Evolutionary conservation across 2,888 invertebrate species (phyloP).

Genomic region (Herminia tarsipennalis): DNA sequence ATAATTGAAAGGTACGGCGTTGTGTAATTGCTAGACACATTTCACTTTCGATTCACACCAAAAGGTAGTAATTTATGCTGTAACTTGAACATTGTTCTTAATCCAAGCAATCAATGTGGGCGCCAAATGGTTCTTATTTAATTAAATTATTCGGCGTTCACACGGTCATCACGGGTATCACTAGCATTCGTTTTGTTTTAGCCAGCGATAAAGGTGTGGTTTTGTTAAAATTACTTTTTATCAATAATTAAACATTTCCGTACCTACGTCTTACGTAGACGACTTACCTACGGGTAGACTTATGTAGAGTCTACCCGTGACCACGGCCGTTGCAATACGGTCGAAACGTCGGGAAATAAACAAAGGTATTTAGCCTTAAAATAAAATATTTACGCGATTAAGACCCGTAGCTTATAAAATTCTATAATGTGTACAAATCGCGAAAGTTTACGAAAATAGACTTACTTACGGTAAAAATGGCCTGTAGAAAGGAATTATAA

Average conservation of each 20-base stretch:
- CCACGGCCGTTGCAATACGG: no score
- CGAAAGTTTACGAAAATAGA: no score
- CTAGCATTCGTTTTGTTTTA: constrained; percentile 26
- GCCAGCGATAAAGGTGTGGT: neutral
- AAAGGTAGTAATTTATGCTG: constrained; percentile 44
- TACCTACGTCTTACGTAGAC: no score
- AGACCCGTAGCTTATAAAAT: no score
- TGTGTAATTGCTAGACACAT: constrained; percentile 42
- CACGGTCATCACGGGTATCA: constrained; percentile 27
- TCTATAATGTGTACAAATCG: no score
- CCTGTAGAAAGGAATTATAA: neutral
- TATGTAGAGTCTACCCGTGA: no score
- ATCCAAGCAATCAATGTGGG: neutral
- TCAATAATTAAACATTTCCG: no score
- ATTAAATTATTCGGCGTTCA: constrained; percentile 18
- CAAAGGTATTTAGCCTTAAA: no score
- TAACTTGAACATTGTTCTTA: constrained; percentile 36
- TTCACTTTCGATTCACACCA: constrained; percentile 57
- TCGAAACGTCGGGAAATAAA: no score
- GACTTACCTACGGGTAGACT: no score
- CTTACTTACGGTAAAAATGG: neutral
- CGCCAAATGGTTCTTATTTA: neutral
- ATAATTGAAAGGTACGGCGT: constrained; percentile 35
- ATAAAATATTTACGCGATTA: no score
- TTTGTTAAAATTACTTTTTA: no score